Evolutionary conservation across 2,797 vertebrate genomes (phyloP), one percentile per base, ranked within the genome.

Genomic region (Nannoperca australis): DNA sequence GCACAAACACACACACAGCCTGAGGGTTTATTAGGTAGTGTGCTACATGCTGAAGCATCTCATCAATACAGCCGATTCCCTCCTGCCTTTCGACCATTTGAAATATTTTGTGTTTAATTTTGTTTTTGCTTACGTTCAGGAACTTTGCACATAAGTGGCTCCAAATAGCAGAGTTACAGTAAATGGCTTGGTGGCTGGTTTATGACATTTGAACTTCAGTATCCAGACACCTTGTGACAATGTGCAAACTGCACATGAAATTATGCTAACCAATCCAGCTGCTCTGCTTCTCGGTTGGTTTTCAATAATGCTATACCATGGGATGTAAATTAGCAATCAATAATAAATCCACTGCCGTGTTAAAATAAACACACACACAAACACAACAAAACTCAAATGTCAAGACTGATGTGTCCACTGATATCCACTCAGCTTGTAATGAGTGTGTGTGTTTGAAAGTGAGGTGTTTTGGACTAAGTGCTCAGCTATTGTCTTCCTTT

Each of bases 1-100:
- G 38, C 38, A 66, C 62, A 62, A 11, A 62, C 51, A 58, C 34
- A 71, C 58, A 62, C 69, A 76, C 56, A 55, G 50, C 80, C 72
- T 18, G 20, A 65, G 66, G 80, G 71, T 61, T 67, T 22, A 64
- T 64, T 2, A 30, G 17, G 44, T 32, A 62, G 30, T 22, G 20
- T 1, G 27, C 38, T 53, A 54, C 0, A 5, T 62, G 56, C 38
- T 18, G 50, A 63, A 67, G 59, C 64, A 22, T 60, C 40, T 36
- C 47, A 74, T 81, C 73, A 56, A 69, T 76, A 66, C 38, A 40
- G 44, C 40, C 30, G 22, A 63, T 49, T 55, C 3, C 8, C 30
- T 53, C 40, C 22, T 60, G 34, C 30, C 51, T 68, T 54, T 18
- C 1, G 17, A 40, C 20, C n/a, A 22, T 45, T 24, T 24, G 1